Conservation (phyloP, 2,888 invertebrate species). For the Nemotelus pantherinus region DNA sequence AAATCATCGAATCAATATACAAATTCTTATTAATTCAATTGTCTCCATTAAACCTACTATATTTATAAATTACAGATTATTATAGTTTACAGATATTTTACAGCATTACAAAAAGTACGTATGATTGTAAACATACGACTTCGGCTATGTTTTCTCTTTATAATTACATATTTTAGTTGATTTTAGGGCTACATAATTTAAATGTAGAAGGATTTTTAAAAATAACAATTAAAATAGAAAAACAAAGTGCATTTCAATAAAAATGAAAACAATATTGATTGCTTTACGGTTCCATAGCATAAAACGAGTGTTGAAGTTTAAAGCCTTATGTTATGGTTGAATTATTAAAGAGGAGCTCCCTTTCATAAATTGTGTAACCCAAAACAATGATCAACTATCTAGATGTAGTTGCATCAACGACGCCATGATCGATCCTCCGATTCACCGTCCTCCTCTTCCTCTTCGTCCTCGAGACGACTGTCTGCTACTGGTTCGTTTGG, state of each 20-base stretch:
- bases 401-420: slow-evolving; percentile 71
- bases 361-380: too few relatives aligned
- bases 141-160: slow-evolving; percentile 17
- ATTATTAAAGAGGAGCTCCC: too few relatives aligned
- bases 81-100: slow-evolving; percentile 33
- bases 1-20: slow-evolving; percentile 38
- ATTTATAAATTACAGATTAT: slow-evolving; percentile 43
- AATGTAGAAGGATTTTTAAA: neutral
- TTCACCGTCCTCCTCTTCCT: slow-evolving; percentile 87
- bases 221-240: slow-evolving; percentile 8
- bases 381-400: neutral
- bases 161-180: slow-evolving; percentile 18
- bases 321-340: too few relatives aligned
- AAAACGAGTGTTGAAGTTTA: too few relatives aligned
- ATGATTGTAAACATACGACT: neutral
- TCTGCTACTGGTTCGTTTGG: slow-evolving; percentile 64
- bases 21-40: slow-evolving; percentile 42
- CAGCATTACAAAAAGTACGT: slow-evolving; percentile 38
- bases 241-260: slow-evolving; percentile 15
- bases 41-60: slow-evolving; percentile 36
- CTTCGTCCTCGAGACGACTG: slow-evolving; percentile 79
- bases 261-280: neutral
- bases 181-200: neutral
- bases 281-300: too few relatives aligned
- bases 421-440: slow-evolving; percentile 90